Percentiles rank a stretch among this genome's conserved stretches.
These are phyloP conservation scores for Oreochromis aureus DNA, from an alignment of 2,113 vertebrate species.

Conservation along the genomic window DNA sequence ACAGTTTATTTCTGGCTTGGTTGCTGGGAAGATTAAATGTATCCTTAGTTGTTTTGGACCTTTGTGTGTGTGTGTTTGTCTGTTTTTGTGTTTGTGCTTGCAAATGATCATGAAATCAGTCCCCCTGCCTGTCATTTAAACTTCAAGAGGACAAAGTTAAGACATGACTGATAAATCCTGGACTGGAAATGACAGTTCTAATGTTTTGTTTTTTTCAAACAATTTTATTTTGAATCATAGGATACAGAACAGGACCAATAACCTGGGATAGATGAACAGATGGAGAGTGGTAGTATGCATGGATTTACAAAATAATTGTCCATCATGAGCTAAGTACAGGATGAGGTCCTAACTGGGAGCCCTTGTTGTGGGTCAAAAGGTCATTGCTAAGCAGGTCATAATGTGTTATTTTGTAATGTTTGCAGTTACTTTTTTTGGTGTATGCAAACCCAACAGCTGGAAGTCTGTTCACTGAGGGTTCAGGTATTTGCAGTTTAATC, in stretches of 20 bases:
- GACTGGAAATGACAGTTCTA: background rate
- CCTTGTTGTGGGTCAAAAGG: background rate
- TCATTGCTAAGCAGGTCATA: background rate
- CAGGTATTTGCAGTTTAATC: background rate
- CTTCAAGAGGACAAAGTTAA: background rate
- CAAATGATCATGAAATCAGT: background rate
- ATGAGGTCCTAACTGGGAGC: background rate
- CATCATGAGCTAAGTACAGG: background rate
- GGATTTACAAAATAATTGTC: background rate
- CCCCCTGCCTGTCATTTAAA: background rate
- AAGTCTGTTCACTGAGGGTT: background rate
- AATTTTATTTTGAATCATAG: background rate
- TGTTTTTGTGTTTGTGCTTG: background rate
- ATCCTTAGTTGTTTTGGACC: background rate
- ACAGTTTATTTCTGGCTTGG: background rate
- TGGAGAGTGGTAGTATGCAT: background rate
- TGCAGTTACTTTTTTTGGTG: background rate
- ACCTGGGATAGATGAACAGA: background rate
- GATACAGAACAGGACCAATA: background rate
- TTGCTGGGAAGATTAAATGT: background rate
- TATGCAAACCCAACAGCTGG: background rate
- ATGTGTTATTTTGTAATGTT: background rate
- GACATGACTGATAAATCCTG: background rate
- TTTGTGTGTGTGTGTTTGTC: background rate
- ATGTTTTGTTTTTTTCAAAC: background rate